Evolutionary conservation across 2,113 vertebrate genomes (phyloP), one percentile per base, ranked within the genome.

Genomic region (Dicaeum eximium): DNA sequence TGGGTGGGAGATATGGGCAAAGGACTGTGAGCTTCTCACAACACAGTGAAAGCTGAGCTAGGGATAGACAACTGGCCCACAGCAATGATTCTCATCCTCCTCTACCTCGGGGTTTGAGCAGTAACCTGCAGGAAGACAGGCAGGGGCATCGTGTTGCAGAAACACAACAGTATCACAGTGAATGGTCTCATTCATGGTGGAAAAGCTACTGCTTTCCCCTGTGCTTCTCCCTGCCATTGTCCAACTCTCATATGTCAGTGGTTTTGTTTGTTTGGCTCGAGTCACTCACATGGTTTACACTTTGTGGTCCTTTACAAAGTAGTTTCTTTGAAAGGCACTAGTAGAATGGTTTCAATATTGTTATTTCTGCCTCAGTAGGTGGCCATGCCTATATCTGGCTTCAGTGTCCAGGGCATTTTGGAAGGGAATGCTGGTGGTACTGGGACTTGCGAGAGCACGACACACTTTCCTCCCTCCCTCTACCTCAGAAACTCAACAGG

Each of bases 381-480:
- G 24, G 10, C 31, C 31, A 33, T 70, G 35, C 12, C 60, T 56
- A 13, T 67, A 16, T 54, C 33, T 67, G 82, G 60, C 14, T 80
- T 80, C 8, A 24, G 7, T 53, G 37, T 50, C 51, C 15, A 44
- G 33, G 22, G 8, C 82, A 48, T 54, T 58, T 42, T 33, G 40
- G 23, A 80, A 54, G 22, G 7, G 8, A 17, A 23, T 51, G 37
- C 35, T 84, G 2, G 0, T 11, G 28, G 15, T 25, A 25, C 5
- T 28, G 25, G 19, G 30, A 60, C 44, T 44, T 25, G 5, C 3
- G 19, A 51, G 10, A 47, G 14, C 22, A 58, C 67, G 56, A 27
- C 1, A 24, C 15, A 47, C 21, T 40, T 45, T 13, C 1, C 9
- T 4, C 12, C 4, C 2, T 28, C 8, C 2, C 2, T 0, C 9